phyloP scores from a whole-genome alignment of 1,140 invertebrate species.

The Aphis craccivora region DNA sequence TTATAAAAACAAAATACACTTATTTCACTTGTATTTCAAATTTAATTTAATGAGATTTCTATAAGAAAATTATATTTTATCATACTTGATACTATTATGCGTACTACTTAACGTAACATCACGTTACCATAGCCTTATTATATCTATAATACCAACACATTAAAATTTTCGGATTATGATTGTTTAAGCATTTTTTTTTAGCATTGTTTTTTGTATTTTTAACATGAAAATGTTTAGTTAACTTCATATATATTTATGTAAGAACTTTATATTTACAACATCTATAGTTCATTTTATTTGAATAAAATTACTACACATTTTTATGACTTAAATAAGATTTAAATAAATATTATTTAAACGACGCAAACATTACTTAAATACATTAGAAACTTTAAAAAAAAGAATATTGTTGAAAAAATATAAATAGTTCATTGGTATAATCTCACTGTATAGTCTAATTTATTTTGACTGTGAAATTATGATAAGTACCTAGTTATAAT shows the following conservation, averaged over 20 bases:
- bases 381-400: background rate
- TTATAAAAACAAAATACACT: background rate
- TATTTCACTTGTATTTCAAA: background rate
- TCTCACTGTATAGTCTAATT: background rate
- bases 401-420: background rate
- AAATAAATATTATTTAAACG: conserved; percentile 13
- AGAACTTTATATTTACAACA: background rate
- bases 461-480: background rate
- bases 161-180: no score
- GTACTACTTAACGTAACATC: background rate
- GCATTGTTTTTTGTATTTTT: no score
- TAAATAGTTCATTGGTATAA: background rate
- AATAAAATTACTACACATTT: background rate
- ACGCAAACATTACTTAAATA: background rate
- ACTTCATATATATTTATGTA: background rate
- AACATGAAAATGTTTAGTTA: background rate
- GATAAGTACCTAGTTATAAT: background rate
- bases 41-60: background rate
- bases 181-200: no score
- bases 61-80: background rate
- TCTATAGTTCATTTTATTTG: background rate
- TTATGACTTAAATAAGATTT: background rate
- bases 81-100: background rate
- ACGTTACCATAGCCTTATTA: background rate
- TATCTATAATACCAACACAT: no score